These are phyloP conservation scores for Anguilla japonica DNA, from an alignment of 2,113 vertebrate genomes.

Conservation along the genomic window DNA sequence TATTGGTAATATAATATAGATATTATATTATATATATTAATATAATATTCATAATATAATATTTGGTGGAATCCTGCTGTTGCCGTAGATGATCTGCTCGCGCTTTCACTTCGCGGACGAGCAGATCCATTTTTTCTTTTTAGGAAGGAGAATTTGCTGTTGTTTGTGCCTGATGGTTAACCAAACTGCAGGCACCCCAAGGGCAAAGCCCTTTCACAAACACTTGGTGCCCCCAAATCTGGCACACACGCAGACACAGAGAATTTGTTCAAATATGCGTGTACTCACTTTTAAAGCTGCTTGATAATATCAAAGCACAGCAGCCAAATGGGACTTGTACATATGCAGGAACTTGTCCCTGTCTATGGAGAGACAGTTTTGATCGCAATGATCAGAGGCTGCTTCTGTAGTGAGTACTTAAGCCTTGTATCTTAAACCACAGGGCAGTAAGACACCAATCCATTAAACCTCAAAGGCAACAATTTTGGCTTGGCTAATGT, in stretches of 20 bases:
- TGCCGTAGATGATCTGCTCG: no score
- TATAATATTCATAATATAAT: no score
- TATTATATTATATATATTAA: no score
- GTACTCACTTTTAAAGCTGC: background rate
- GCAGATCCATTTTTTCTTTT: background rate
- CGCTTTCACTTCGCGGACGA: no score
- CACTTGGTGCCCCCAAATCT: background rate
- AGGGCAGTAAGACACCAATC: background rate
- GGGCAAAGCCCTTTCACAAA: background rate
- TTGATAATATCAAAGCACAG: constrained; percentile 4
- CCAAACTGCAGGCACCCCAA: background rate
- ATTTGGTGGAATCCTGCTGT: no score
- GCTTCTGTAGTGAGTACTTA: background rate
- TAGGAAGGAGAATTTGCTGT: background rate
- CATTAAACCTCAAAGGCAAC: background rate
- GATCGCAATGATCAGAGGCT: background rate
- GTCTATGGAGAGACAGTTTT: background rate
- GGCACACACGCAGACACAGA: background rate
- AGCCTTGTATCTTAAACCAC: background rate
- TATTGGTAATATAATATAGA: no score
- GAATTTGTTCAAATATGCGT: background rate
- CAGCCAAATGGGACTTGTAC: background rate
- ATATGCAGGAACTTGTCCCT: background rate
- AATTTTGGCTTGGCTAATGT: background rate
- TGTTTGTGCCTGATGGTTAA: background rate